A percentile compares a stretch with the other conserved stretches of the same genome.
These are phyloP conservation scores for Machaerirhynchus nigripectus DNA, from an alignment of 2,113 vertebrate species.

Conservation along the genomic window DNA sequence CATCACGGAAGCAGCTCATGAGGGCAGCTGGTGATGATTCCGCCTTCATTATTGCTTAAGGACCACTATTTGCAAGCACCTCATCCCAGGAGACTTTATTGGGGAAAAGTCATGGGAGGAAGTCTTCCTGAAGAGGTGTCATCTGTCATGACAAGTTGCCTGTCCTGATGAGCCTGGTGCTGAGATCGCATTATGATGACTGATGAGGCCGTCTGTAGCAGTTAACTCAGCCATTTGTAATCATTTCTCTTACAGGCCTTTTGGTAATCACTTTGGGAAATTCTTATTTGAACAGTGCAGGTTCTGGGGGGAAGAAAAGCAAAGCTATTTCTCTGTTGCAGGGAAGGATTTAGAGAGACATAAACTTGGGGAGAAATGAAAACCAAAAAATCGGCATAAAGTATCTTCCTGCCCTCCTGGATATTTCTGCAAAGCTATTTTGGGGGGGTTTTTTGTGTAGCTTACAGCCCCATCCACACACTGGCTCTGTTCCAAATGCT, in stretches of 20 bases:
- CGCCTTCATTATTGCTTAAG: conserved; percentile 39
- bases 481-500: not conserved
- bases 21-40: not conserved
- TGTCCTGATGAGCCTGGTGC: conserved; percentile 53
- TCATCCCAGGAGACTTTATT: conserved; percentile 16
- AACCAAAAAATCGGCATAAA: not conserved
- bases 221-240: conserved; percentile 70
- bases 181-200: conserved; percentile 58
- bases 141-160: conserved; percentile 58
- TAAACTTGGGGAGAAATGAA: not conserved
- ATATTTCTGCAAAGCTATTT: not conserved
- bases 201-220: conserved; percentile 49
- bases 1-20: not conserved
- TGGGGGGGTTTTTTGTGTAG: not conserved
- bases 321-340: not conserved
- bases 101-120: conserved; percentile 11
- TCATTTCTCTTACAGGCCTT: conserved; percentile 62
- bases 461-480: not conserved
- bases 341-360: not conserved
- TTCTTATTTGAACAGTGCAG: conserved; percentile 29
- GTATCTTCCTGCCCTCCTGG: not conserved
- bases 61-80: not conserved
- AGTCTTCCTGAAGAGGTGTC: conserved; percentile 28
- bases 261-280: conserved; percentile 56
- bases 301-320: not conserved